Conservation (phyloP, 2,888 invertebrate genomes). For the Hypomecis atomaria region DNA sequence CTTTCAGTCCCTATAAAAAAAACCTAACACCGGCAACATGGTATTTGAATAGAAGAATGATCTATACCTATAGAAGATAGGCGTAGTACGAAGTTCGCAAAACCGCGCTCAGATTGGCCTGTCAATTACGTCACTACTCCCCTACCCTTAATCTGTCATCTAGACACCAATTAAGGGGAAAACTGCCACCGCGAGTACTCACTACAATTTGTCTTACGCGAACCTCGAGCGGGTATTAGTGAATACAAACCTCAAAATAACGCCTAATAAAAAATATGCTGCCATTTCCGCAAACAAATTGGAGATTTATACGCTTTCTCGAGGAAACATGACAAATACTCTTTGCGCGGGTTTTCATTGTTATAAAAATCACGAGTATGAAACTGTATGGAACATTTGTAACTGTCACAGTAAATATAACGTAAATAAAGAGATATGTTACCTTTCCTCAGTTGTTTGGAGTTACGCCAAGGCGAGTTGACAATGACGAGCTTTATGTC, state of each 20-base stretch:
- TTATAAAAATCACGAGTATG: conserved; percentile 46
- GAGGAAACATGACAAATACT: conserved; percentile 41
- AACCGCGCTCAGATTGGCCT: conserved; percentile 75
- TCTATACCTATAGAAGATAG: not conserved
- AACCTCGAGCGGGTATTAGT: conserved; percentile 46
- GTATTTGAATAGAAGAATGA: not conserved
- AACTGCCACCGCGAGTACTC: conserved; percentile 67
- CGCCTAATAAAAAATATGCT: conserved; percentile 32
- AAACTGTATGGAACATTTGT: conserved; percentile 57
- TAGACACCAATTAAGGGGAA: conserved; percentile 79
- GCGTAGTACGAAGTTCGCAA: conserved; percentile 54
- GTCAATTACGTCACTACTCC: conserved; percentile 80
- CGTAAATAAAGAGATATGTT: conserved; percentile 72
- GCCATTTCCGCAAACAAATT: conserved; percentile 25
- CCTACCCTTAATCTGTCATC: conserved; percentile 80
- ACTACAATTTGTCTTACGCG: conserved; percentile 71
- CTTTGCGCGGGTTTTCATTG: conserved; percentile 45
- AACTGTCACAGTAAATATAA: conserved; percentile 68
- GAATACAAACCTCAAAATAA: conserved; percentile 34
- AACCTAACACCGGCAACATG: too few relatives aligned
- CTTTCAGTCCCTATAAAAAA: too few relatives aligned
- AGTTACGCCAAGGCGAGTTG: conserved; percentile 73
- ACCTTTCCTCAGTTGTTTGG: conserved; percentile 73
- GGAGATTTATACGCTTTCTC: conserved; percentile 29
- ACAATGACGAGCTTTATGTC: conserved; percentile 63